A percentile compares a stretch with the other conserved stretches of the same genome.
phyloP scores from a whole-genome alignment of 2,888 invertebrate genomes.

The Steinernema carpocapsae region DNA sequence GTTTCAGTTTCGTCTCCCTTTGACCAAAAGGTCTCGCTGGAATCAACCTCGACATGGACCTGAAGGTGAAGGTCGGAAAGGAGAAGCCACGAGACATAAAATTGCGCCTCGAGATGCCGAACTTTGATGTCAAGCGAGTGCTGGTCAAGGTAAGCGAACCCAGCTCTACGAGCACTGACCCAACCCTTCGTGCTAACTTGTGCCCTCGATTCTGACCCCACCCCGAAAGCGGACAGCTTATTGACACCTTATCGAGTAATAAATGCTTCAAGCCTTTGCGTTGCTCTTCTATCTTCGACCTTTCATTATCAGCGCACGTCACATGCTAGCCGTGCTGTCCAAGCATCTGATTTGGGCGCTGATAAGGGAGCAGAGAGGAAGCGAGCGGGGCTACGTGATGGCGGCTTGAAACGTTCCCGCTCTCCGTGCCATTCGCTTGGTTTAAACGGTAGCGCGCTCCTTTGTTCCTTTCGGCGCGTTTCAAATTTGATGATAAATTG shows the following conservation, averaged over 20 bases:
- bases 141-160: background rate
- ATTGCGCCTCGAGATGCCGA: slow-evolving; percentile 8
- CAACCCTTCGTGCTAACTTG: no score
- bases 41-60: slow-evolving; percentile 6
- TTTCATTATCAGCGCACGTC: background rate
- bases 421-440: no score
- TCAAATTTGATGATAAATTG: no score
- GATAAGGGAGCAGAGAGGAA: background rate
- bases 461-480: no score
- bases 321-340: background rate
- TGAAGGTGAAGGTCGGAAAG: background rate
- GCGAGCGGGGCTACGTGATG: no score
- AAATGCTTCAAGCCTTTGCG: background rate
- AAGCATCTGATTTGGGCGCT: background rate
- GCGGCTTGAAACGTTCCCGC: no score
- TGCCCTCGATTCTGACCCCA: no score
- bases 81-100: background rate
- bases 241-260: background rate
- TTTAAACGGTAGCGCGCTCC: no score
- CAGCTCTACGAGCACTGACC: slow-evolving; percentile 1
- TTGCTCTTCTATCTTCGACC: background rate
- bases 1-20: background rate
- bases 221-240: background rate
- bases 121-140: background rate
- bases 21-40: background rate